Base-by-base conservation (phyloP, 2,888 invertebrate genomes). In the Geophilus truncorum region DNA sequence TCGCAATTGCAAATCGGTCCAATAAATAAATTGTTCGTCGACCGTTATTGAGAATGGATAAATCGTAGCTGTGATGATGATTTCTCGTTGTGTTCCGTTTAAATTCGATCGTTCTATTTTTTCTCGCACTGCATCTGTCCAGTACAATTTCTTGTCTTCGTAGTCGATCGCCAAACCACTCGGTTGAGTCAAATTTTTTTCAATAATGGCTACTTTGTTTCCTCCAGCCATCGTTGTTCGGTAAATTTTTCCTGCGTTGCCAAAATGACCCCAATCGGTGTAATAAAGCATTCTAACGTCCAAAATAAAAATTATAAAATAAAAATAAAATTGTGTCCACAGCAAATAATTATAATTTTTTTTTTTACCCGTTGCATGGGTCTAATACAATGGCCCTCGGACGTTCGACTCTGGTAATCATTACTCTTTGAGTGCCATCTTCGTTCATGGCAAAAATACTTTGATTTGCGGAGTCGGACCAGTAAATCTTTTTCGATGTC, bases 211-310 rank as follows among this genome's bases (percentile, higher is more conserved):
- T 81, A 91, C 92, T 85, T 95, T 94, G 82, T 95, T 87, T 0
- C 96, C 96, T 2, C 99, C 98, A 0, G 97, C 97, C 96, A 98
- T 96, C 0, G 98, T 97, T 0, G 97, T 94, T 82, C 95, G 90
- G 87, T 95, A 96, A 81, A 99, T 98, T 87, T 96, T 96, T 0
- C 96, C 96, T 0, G 94, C 93, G 0, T 94, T 94, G 5, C 96
- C 96, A 85, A 95, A 96, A 82, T 95, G 90, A 15, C 96, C 96
- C 96, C 96, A 97, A 86, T 98, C 98, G 0, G 97, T 97, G 88
- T 93, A 99, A 87, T 95, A 99, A 18, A 99, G 87, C 0, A 94
- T 93, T 15, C 90, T 88, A 82, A 78, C 86, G 82, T 9, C 83
- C 83, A 83, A 51, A 32, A 75, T 23, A 75, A 12, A 75, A 75